Conservation (phyloP, 2,797 vertebrate genomes). For the Chiloscyllium punctatum region DNA sequence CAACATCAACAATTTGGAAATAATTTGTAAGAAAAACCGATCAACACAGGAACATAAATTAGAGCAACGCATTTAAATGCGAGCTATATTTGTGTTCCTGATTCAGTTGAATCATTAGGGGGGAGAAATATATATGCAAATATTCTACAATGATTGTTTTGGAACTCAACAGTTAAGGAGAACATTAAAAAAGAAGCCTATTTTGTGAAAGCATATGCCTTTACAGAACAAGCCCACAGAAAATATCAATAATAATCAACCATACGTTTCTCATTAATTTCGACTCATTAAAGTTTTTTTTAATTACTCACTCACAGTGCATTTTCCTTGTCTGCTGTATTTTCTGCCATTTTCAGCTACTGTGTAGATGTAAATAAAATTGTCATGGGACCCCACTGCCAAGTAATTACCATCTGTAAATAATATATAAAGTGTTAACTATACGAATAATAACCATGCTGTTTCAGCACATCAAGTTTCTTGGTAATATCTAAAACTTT, state of each 20-base stretch:
- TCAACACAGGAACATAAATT: neutral
- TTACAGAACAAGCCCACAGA: neutral
- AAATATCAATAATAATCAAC: neutral
- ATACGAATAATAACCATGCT: conserved; percentile 42
- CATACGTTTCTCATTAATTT: neutral
- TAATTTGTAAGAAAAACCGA: neutral
- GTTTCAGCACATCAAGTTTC: conserved; percentile 24
- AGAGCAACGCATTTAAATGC: no score
- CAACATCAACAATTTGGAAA: neutral
- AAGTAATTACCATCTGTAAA: conserved; percentile 79
- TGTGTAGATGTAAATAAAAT: conserved; percentile 94
- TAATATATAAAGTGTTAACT: conserved; percentile 42
- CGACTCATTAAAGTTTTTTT: neutral
- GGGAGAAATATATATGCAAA: neutral
- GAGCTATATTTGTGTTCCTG: neutral
- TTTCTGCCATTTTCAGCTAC: conserved; percentile 91
- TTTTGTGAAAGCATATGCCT: neutral
- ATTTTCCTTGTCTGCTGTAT: conserved; percentile 91
- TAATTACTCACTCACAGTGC: conserved; percentile 71
- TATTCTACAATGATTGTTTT: neutral
- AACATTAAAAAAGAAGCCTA: neutral
- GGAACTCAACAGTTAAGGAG: neutral
- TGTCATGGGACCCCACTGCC: conserved; percentile 95
- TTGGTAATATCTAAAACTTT: neutral
- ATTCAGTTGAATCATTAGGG: no score